Evolutionary conservation across 2,113 vertebrate species (phyloP).

Genomic region (Sinocyclocheilus maitianheensis): DNA sequence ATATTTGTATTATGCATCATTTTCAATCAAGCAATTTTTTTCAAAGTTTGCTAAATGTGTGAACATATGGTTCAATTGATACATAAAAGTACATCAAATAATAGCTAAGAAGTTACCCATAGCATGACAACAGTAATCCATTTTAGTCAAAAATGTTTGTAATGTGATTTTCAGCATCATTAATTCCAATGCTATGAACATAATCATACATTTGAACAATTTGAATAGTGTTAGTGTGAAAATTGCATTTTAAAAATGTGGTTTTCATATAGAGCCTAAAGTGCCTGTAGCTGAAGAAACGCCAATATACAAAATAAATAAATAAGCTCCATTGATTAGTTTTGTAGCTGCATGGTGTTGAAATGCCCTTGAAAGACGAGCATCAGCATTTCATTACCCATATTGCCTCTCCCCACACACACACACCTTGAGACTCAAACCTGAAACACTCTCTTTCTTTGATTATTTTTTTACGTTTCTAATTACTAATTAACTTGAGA

Average conservation of each 20-base stretch:
- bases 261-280: not conserved
- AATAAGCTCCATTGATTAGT: not conserved
- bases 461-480: constrained; percentile 98
- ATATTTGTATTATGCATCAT: not conserved
- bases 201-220: not conserved
- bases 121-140: not conserved
- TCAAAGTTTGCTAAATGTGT: not conserved
- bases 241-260: not conserved
- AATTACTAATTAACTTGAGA: constrained; percentile 99
- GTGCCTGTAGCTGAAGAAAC: not conserved
- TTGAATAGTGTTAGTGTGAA: not conserved
- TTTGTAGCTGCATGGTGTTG: not conserved
- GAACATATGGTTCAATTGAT: not conserved
- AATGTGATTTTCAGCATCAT: not conserved
- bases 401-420: constrained; percentile 46
- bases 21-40: not conserved
- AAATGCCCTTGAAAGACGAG: constrained; percentile 8
- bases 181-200: not conserved
- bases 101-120: not conserved
- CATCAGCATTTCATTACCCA: constrained; percentile 80
- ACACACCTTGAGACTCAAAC: constrained; percentile 86
- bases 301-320: not conserved
- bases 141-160: not conserved
- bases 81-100: not conserved
- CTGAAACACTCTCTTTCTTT: constrained; percentile 86